phyloP scores from a whole-genome alignment of 2,797 vertebrate genomes.

The Gymnocypris eckloni region DNA sequence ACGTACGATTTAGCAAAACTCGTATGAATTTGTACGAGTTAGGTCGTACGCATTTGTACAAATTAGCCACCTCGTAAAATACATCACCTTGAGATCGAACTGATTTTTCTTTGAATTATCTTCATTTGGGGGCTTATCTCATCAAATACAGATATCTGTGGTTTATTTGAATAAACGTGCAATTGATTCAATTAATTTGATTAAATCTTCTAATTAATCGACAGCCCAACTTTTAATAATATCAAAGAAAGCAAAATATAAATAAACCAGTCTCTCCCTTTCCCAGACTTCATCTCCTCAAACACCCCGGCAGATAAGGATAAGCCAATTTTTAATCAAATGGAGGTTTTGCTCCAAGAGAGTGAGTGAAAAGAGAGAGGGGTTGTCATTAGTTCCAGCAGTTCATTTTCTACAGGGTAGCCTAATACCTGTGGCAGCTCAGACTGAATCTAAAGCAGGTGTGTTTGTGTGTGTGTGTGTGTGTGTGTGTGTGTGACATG shows the following conservation, averaged over 20 bases:
- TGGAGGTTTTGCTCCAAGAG: slow-evolving; percentile 52
- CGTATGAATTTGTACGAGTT: not conserved
- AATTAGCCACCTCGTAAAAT: not conserved
- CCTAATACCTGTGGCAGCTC: slow-evolving; percentile 71
- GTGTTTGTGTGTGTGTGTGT: slow-evolving; percentile 57
- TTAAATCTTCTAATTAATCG: not conserved
- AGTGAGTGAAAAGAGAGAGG: slow-evolving; percentile 51
- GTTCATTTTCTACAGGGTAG: slow-evolving; percentile 71
- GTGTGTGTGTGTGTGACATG: slow-evolving; percentile 63
- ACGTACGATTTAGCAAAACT: no score
- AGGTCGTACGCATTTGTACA: no score
- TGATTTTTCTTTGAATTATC: not conserved
- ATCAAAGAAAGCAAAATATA: slow-evolving; percentile 33
- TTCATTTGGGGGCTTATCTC: not conserved
- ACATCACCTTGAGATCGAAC: not conserved
- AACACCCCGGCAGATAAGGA: slow-evolving; percentile 37
- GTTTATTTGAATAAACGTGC: not conserved
- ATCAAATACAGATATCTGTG: not conserved
- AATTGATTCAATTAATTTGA: not conserved
- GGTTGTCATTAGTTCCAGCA: slow-evolving; percentile 79
- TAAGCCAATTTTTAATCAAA: slow-evolving; percentile 55
- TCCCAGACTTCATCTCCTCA: slow-evolving; percentile 23
- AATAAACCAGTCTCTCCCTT: slow-evolving; percentile 29
- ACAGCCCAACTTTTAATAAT: slow-evolving; percentile 28
- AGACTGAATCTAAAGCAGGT: slow-evolving; percentile 75